These are phyloP conservation scores for Adoxophyes honmai DNA, from an alignment of 1,140 invertebrate species.

Conservation along the genomic window DNA sequence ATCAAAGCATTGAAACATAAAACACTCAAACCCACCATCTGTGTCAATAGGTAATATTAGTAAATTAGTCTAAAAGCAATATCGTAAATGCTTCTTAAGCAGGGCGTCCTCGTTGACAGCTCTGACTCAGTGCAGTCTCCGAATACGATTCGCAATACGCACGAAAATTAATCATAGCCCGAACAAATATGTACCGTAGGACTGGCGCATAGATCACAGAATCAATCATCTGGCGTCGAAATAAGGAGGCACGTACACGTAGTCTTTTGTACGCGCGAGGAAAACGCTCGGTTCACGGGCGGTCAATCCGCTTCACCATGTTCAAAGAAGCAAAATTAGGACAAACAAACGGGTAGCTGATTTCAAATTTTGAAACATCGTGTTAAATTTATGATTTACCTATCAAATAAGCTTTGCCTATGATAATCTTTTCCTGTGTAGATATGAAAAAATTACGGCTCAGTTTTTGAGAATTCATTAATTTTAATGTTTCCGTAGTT, in stretches of 20 bases:
- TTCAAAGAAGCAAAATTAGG: too few species aligned
- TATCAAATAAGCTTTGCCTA: too few species aligned
- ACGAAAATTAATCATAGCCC: constrained; percentile 28
- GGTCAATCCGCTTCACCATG: not conserved
- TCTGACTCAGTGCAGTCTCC: constrained; percentile 67
- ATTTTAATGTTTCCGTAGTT: too few species aligned
- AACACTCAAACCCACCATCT: constrained; percentile 16
- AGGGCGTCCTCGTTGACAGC: constrained; percentile 63
- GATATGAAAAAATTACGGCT: too few species aligned
- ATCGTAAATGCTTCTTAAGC: constrained; percentile 50
- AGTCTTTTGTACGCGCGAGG: not conserved
- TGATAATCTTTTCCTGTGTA: too few species aligned
- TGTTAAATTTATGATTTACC: too few species aligned
- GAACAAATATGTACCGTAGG: constrained; percentile 38
- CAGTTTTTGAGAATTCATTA: too few species aligned
- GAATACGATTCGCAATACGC: constrained; percentile 29
- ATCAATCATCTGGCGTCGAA: constrained; percentile 28
- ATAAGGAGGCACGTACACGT: constrained; percentile 22
- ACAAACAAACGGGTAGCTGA: too few species aligned
- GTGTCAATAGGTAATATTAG: constrained; percentile 37
- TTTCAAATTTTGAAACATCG: too few species aligned
- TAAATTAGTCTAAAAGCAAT: constrained; percentile 64
- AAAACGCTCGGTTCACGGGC: not conserved
- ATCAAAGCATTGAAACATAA: constrained; percentile 24
- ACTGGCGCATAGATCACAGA: constrained; percentile 33